Base-by-base conservation (phyloP, 2,797 vertebrate genomes). In the Alcedo quadribrachys region DNA sequence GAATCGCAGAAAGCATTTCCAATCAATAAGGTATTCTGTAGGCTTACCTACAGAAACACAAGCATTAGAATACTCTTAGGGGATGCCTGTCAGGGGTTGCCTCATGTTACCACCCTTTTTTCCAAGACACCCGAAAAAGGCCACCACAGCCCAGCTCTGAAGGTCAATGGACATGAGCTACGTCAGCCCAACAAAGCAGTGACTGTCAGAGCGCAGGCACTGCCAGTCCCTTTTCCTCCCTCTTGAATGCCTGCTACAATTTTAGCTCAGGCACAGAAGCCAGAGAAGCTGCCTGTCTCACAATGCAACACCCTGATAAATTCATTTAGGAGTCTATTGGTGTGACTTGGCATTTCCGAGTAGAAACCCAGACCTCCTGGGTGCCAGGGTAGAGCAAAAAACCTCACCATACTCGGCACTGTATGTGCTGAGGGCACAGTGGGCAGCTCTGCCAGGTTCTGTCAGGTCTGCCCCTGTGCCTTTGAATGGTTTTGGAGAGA, bases 201-300 rank as follows among this genome's bases (percentile, higher is more conserved):
- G 45, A 53, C 21, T 51, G 27, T 32, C 53, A 75, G 43, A 75
- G 33, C 0, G 0, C 0, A 1, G 43, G 50, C 60, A 45, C 74
- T 73, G 66, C 33, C 60, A 76, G 61, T 63, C 35, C 28, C 28
- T 67, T 53, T 79, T 61, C 33, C 65, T 74, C 37, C 15, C 40
- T 58, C 35, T 54, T 46, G 27, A 63, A 76, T 80, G 66, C 12
- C 28, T 40, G 8, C 60, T 83, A 78, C 55, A 65, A 68, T 87
- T 92, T 89, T 92, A 94, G 82, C 60, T 85, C 63, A 25, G 73
- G 30, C 74, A 70, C 45, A 48, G 77, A 62, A 53, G 42, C 37
- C 68, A 87, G 33, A 63, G 46, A 57, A 75, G n/a, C 58, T 70
- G 60, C 43, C 69, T 50, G 20, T 28, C 58, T 63, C 54, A 63